Conservation (phyloP, 2,797 vertebrate species). For the Uromys caudimaculatus region DNA sequence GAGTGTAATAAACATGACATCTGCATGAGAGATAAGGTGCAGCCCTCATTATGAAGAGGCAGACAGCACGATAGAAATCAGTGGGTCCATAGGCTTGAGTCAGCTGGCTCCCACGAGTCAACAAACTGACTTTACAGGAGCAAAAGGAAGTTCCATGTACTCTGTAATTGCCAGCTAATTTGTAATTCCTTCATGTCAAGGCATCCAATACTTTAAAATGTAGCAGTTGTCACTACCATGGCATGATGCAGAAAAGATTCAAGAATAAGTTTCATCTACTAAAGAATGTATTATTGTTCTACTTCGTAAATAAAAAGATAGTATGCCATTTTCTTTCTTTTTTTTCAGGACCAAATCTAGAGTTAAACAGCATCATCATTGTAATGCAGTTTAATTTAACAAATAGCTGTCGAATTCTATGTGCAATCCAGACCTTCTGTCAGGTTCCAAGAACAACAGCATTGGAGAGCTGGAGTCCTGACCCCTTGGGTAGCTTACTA, state of each 20-base stretch:
- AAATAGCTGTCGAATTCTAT: constrained; percentile 7
- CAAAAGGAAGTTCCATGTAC: neutral
- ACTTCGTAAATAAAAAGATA: constrained; percentile 21
- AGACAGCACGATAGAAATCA: neutral
- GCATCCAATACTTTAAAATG: neutral
- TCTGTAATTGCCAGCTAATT: neutral
- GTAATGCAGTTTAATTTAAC: constrained; percentile 22
- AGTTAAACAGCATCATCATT: constrained; percentile 7
- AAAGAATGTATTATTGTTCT: neutral
- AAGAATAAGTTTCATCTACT: constrained; percentile 7
- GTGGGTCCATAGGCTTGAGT: neutral
- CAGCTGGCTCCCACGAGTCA: neutral
- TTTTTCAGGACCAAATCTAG: neutral
- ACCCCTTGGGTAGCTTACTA: neutral
- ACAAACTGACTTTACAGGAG: neutral
- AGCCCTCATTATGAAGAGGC: neutral
- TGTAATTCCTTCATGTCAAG: neutral
- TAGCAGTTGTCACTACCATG: neutral
- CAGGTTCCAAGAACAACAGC: neutral
- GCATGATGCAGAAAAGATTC: neutral
- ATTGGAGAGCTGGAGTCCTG: neutral
- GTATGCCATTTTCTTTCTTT: neutral
- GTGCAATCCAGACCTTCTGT: neutral
- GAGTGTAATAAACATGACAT: neutral
- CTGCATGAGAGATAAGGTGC: neutral